Percentiles rank a stretch among this genome's conserved stretches.
Conservation (phyloP, 2,888 invertebrate genomes). For the Alentia gelatinosa region DNA sequence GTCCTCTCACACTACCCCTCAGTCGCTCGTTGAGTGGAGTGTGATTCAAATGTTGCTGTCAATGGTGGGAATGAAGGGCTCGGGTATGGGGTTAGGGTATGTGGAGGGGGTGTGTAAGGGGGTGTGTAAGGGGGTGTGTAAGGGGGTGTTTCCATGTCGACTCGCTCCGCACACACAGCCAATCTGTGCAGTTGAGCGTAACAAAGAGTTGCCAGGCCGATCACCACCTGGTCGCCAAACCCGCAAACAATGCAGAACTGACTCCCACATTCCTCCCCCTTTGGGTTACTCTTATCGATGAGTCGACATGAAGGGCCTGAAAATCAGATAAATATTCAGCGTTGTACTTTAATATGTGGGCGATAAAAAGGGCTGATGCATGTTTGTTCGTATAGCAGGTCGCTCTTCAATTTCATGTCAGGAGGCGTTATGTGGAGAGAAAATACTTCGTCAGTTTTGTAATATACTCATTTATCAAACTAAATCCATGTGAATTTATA, state of each 20-base stretch:
- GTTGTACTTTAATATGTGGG: too few species aligned
- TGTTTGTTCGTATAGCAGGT: too few species aligned
- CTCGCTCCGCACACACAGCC: neutral
- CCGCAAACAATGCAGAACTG: conserved; percentile 4
- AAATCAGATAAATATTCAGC: too few species aligned
- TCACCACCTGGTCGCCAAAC: neutral
- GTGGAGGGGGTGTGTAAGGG: neutral
- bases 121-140: neutral
- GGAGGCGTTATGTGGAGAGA: too few species aligned
- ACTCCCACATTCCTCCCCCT: too few species aligned
- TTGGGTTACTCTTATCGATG: too few species aligned
- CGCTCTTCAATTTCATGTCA: too few species aligned
- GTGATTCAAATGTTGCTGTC: conserved; percentile 17
- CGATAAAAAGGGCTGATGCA: too few species aligned
- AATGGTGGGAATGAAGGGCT: neutral
- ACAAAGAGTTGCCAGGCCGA: neutral
- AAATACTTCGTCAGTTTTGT: too few species aligned
- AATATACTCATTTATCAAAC: too few species aligned
- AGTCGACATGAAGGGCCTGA: too few species aligned
- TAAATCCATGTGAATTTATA: too few species aligned
- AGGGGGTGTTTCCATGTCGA: conserved; percentile 5
- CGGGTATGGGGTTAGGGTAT: neutral
- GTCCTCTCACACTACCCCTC: neutral
- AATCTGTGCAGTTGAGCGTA: neutral
- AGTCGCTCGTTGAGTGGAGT: neutral